Evolutionary conservation across 2,797 vertebrate species (phyloP).

Genomic region (Oreochromis mossambicus): DNA sequence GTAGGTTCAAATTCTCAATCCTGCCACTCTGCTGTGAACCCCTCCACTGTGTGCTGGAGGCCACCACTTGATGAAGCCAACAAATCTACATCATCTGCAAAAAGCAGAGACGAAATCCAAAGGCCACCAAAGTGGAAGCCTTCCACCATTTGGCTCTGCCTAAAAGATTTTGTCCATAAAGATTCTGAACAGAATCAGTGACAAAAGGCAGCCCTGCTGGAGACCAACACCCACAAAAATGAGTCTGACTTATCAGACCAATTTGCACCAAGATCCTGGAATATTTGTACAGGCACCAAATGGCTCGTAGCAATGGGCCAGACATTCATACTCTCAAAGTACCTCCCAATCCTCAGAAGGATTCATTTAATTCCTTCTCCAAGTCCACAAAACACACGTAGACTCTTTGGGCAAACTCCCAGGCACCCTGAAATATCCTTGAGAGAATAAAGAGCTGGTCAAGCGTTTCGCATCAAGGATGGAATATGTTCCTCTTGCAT

Average conservation of each 20-base stretch:
- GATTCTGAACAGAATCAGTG: background rate
- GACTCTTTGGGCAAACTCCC: background rate
- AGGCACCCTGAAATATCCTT: background rate
- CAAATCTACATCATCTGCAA: background rate
- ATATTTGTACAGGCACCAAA: background rate
- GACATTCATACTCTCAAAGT: background rate
- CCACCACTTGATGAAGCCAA: background rate
- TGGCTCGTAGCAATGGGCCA: background rate
- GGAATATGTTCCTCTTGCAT: background rate
- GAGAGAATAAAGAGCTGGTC: background rate
- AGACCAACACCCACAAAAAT: background rate
- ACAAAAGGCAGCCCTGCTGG: background rate
- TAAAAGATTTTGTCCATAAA: background rate
- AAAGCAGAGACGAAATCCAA: background rate
- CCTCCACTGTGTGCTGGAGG: background rate
- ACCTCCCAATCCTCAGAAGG: background rate
- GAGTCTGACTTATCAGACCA: background rate
- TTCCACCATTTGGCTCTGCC: background rate
- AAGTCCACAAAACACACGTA: background rate
- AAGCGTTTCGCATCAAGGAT: background rate
- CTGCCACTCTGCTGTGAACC: background rate
- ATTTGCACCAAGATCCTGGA: background rate
- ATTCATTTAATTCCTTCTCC: background rate
- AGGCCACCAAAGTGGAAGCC: background rate
- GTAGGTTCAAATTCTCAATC: background rate